These are phyloP conservation scores for Acanthornis magna DNA, from an alignment of 2,797 vertebrate species.

Conservation along the genomic window DNA sequence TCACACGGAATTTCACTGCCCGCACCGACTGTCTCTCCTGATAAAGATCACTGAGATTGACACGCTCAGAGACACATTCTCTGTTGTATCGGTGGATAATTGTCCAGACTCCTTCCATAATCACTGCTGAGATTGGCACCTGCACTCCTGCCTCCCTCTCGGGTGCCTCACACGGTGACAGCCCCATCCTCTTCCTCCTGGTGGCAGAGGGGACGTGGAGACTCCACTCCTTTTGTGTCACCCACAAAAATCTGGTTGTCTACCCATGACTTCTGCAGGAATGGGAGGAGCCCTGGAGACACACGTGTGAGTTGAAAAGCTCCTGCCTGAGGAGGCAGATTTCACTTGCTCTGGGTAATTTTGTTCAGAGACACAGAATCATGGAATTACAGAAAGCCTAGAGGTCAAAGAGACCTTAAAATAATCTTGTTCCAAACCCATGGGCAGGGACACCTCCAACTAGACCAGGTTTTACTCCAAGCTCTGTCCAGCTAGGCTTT, in stretches of 20 bases:
- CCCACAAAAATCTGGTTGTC: background rate
- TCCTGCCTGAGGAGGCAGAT: background rate
- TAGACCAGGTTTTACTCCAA: background rate
- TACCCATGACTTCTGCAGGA: background rate
- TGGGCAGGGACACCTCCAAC: background rate
- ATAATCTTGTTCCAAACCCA: background rate
- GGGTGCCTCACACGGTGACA: rapidly evolving
- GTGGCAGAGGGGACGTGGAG: rapidly evolving
- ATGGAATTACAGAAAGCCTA: rapidly evolving
- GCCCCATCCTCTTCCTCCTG: background rate
- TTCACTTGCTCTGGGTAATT: background rate
- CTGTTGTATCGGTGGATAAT: background rate
- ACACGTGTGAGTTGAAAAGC: background rate
- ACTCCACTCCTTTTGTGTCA: background rate
- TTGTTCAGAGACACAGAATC: background rate
- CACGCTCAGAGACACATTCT: background rate
- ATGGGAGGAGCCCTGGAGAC: background rate
- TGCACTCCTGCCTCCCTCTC: rapidly evolving
- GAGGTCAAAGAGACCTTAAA: background rate
- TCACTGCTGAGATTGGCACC: background rate
- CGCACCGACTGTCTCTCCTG: background rate
- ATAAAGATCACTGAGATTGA: background rate
- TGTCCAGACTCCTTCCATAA: background rate
- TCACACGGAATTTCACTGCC: background rate
- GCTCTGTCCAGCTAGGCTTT: background rate